A percentile compares a stretch with the other conserved stretches of the same genome.
phyloP scores from a whole-genome alignment of 1,140 invertebrate species.

The Archegozetes longisetosus region DNA sequence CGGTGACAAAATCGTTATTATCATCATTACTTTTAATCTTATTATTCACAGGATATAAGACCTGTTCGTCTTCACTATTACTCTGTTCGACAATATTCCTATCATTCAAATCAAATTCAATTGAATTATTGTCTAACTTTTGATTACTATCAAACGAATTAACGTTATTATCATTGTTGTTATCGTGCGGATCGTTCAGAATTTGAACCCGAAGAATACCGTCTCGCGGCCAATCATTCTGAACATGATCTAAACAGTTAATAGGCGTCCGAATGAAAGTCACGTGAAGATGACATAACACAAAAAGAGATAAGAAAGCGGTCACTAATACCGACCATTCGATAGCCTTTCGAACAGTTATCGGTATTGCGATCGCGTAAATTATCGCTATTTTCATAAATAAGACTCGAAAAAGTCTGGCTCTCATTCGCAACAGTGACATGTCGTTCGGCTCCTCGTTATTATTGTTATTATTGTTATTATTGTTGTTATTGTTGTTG shows the following conservation, averaged over 20 bases:
- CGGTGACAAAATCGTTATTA: neutral
- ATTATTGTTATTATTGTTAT: neutral
- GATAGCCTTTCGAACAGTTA: conserved; percentile 62
- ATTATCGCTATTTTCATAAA: conserved; percentile 78
- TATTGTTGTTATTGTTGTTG: neutral
- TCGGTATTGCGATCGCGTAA: conserved; percentile 75
- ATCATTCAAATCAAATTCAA: neutral
- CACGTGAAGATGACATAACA: conserved; percentile 85
- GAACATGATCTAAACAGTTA: conserved; percentile 77
- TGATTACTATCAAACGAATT: conserved; percentile 40
- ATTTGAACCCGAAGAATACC: conserved; percentile 94
- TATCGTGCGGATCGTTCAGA: conserved; percentile 42
- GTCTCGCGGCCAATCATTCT: conserved; percentile 80
- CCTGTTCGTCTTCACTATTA: neutral
- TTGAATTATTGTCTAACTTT: conserved; percentile 1
- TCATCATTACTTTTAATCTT: neutral
- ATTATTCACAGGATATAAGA: neutral
- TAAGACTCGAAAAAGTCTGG: conserved; percentile 68
- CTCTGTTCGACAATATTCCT: neutral
- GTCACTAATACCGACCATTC: conserved; percentile 79
- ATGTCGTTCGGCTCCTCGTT: neutral
- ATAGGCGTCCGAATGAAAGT: conserved; percentile 80
- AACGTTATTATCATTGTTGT: conserved; percentile 50
- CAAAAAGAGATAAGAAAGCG: conserved; percentile 73
- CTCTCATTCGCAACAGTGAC: neutral